Conservation (phyloP, 2,797 vertebrate species). For the Heteromormyrus szaboi region DNA sequence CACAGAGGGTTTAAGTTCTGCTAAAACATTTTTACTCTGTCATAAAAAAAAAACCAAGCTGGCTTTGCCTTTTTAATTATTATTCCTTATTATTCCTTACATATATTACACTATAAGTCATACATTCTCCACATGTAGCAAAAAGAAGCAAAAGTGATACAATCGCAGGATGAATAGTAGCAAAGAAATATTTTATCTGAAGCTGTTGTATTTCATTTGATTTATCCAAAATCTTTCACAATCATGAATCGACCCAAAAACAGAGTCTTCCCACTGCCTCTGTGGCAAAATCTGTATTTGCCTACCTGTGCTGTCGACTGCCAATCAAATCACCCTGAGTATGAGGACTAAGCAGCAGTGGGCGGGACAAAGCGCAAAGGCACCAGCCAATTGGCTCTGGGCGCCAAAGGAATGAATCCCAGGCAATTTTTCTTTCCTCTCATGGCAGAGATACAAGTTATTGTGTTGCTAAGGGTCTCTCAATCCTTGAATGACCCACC, state of each 20-base stretch:
- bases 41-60: too few species aligned
- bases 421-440: neutral
- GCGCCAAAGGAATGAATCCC: neutral
- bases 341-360: neutral
- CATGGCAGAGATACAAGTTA: neutral
- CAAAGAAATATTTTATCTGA: neutral
- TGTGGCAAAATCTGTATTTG: neutral
- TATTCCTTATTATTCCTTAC: too few species aligned
- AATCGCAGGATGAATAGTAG: neutral
- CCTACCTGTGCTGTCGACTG: neutral
- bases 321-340: neutral
- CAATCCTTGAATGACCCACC: neutral
- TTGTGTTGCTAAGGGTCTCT: neutral
- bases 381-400: neutral
- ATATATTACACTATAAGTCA: neutral
- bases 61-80: too few species aligned
- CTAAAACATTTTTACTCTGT: too few species aligned
- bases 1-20: too few species aligned
- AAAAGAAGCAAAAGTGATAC: neutral
- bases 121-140: neutral
- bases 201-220: neutral
- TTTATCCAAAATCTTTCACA: neutral
- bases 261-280: neutral
- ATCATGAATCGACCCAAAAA: neutral
- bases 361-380: neutral